These are phyloP conservation scores for Syngnathus typhle DNA, from an alignment of 2,113 vertebrate genomes.

Conservation along the genomic window DNA sequence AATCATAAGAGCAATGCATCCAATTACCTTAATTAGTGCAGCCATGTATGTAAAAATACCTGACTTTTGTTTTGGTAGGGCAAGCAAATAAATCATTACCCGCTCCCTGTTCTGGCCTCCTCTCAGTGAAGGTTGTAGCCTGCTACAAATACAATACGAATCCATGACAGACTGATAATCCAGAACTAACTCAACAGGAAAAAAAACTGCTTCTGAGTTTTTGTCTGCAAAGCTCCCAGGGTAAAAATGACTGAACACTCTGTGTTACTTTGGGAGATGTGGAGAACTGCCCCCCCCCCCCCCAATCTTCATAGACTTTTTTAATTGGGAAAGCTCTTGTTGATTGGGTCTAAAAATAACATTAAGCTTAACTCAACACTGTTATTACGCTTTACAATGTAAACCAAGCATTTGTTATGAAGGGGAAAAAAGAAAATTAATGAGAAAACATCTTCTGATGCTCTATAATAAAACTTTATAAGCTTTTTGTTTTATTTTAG, in stretches of 20 bases:
- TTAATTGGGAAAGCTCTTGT: conserved; percentile 28
- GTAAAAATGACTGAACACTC: conserved; percentile 17
- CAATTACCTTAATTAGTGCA: conserved; percentile 2
- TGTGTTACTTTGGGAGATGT: conserved; percentile 26
- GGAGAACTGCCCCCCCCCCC: conserved; percentile 4
- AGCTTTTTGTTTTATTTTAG: not conserved
- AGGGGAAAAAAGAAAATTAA: not conserved
- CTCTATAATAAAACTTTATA: not conserved
- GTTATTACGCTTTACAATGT: not conserved
- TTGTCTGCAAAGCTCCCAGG: conserved; percentile 10
- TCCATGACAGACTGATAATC: conserved; percentile 32
- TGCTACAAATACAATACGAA: conserved; percentile 10
- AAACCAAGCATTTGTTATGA: not conserved
- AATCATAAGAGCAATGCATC: conserved; percentile 17
- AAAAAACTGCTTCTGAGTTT: not conserved
- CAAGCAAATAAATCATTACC: conserved; percentile 30
- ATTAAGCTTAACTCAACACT: not conserved
- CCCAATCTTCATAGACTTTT: conserved; percentile 17
- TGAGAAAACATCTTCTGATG: not conserved
- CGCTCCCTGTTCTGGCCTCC: conserved; percentile 27
- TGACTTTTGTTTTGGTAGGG: conserved; percentile 43
- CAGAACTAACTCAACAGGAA: not conserved
- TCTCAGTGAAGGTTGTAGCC: conserved; percentile 15
- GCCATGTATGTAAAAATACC: conserved; percentile 9
- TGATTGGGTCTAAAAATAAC: not conserved